Base-by-base conservation (phyloP, 2,113 vertebrate species). In the Sitta europaea region DNA sequence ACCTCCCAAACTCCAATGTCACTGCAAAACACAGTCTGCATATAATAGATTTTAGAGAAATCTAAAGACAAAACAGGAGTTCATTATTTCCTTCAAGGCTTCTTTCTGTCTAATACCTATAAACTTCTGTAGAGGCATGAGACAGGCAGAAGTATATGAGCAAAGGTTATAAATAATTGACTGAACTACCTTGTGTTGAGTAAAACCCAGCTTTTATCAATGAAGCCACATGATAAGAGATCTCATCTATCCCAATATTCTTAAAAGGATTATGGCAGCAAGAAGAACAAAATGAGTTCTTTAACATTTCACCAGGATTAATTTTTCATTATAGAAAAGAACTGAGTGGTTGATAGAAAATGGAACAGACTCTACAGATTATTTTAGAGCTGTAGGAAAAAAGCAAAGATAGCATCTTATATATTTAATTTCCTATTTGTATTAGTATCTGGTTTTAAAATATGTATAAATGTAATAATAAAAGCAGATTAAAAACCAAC, bases 121-220 rank as follows among this genome's bases (percentile, higher is more conserved):
- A 75, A 94, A 88, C 16, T 70, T 70, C 20, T 91, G 9, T 36
- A 74, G 20, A 68, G 15, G 10, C 42, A 75, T 38, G 35, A 67
- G 29, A 40, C 54, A 96, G n/a, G n/a, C 88, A 28, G 23, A 86
- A 90, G 36, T 63, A 51, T 88, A 70, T 40, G 45, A 87, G 35
- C 14, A 92, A 94, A 94, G 23, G 11, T 71, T 88, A 78, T 92
- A 75, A 85, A 80, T 94, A 95, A 96, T 94, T 94, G 68, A 92
- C 78, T 68, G 50, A 90, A 93, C 29, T 58, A 88, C 38, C 29
- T 89, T 92, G 29, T 78, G 33, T 40, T 88, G 42, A 93, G 43
- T 27, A 96, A 95, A 96, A 89, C 1, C 1, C 27, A 92, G 25
- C 9, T 84, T 94, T 76, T 93, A 83, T 86, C 70, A 91, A 76